Evolutionary conservation across 2,888 invertebrate genomes (phyloP).

Genomic region (Pristionchus japonicus): DNA sequence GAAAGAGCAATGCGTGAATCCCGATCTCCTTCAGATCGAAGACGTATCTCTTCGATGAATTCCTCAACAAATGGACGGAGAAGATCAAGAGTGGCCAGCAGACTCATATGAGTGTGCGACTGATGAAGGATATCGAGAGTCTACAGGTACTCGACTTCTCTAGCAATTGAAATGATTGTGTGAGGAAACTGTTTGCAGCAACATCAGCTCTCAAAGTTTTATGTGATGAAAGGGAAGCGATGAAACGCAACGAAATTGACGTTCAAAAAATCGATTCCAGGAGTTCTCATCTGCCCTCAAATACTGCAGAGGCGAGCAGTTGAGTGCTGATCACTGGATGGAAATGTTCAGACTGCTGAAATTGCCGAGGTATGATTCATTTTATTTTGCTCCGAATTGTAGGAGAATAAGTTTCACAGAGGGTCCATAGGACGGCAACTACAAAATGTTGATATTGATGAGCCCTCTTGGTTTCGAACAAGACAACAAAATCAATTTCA

Average conservation of each 20-base stretch:
- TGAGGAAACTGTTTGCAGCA: no score
- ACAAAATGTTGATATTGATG: no score
- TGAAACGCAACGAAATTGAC: no score
- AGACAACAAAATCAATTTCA: no score
- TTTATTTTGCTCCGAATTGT: no score
- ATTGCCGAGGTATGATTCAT: constrained; percentile 80
- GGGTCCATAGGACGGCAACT: no score
- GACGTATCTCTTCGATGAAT: constrained; percentile 87
- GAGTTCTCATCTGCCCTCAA: constrained; percentile 82
- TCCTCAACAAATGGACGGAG: constrained; percentile 84
- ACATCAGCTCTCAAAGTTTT: no score
- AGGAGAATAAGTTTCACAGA: no score
- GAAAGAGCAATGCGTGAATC: no score
- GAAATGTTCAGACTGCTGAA: constrained; percentile 85
- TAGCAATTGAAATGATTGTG: not conserved
- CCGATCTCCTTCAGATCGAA: constrained; percentile 81
- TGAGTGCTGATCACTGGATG: constrained; percentile 93
- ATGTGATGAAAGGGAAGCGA: no score
- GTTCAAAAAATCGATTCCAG: constrained; percentile 58
- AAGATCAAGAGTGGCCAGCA: constrained; percentile 79
- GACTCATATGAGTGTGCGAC: constrained; percentile 82
- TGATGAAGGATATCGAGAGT: constrained; percentile 85
- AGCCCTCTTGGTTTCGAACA: no score
- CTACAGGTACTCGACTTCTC: constrained; percentile 78
- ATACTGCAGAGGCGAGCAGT: constrained; percentile 87